Evolutionary conservation across 2,113 vertebrate genomes (phyloP), one percentile per base, ranked within the genome.

Genomic region (Sclerurus mexicanus): DNA sequence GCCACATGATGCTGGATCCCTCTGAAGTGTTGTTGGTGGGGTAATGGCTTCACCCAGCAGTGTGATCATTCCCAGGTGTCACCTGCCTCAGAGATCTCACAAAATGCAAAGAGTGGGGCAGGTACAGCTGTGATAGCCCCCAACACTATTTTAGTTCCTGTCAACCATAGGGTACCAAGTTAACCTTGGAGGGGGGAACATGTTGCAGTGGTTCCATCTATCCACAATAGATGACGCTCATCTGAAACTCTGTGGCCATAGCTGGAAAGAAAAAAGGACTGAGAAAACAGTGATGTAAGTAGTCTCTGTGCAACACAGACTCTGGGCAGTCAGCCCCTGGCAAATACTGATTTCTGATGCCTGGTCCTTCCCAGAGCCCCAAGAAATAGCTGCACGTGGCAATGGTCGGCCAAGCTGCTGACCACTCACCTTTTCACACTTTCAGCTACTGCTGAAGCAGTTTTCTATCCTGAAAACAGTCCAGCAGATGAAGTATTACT

Each of bases 331-430:
- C 22, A 58, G 55, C 18, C 31, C 31, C 1, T 0, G 12, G 72
- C 7, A 84, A 74, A 58, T 6, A n/a, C 40, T 50, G 7, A 1
- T 74, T 77, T 75, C 47, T 93, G 77, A 44, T 63, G 42, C 16
- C 56, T 12, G 1, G 47, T 33, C 31, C 69, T 17, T 71, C 50
- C 73, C 30, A 89, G 44, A 81, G 16, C 22, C 50, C 30, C 28
- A 1, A n/a, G n/a, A n/a, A n/a, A n/a, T n/a, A 79, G 67, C 40
- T 63, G 55, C 67, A 66, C 0, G 0, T 6, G 73, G 40, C 59
- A 40, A 7, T 33, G 42, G 35, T 14, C 19, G 0, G 69, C 73
- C 73, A 77, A 77, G n/a, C n/a, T 46, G 30, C 76, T 30, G 76
- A 56, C 60, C 59, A 12, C 24, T 63, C 0, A 0, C 17, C 71